Conservation (phyloP, 2,888 invertebrate species). For the Chamaedrilus cognettii region DNA sequence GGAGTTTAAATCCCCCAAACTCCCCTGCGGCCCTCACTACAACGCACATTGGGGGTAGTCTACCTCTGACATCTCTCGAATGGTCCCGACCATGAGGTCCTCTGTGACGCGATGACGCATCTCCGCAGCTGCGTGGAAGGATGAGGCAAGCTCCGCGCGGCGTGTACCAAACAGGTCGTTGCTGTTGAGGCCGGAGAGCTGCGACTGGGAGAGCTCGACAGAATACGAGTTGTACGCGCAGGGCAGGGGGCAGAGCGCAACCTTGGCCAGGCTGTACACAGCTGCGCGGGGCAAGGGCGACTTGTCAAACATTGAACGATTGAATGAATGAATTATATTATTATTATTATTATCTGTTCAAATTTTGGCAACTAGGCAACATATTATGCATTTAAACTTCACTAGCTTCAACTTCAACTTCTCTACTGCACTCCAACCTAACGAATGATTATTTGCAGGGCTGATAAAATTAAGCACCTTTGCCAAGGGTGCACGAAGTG, state of each 20-base stretch:
- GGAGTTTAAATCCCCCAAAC: no score
- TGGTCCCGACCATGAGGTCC: background rate
- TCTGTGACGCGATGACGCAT: conserved; percentile 17
- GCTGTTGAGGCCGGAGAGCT: conserved; percentile 21
- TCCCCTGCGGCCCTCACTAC: no score
- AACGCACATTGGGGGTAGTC: no score
- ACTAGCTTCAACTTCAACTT: no score
- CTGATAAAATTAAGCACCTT: no score
- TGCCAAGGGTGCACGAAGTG: no score
- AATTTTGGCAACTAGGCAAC: no score
- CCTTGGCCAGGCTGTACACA: background rate
- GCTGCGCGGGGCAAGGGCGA: no score
- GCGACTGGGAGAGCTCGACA: conserved; percentile 24
- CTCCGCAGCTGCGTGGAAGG: conserved; percentile 16
- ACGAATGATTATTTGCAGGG: no score
- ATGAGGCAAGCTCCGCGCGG: background rate
- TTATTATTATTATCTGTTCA: background rate
- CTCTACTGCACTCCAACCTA: no score
- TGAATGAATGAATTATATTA: background rate
- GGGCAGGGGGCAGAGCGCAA: conserved; percentile 18
- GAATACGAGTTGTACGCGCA: conserved; percentile 21
- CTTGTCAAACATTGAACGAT: no score
- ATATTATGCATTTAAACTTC: no score
- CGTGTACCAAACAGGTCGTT: conserved; percentile 13
- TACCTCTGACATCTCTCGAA: background rate